phyloP scores from a whole-genome alignment of 2,113 vertebrate genomes.

The Mohoua ochrocephala region DNA sequence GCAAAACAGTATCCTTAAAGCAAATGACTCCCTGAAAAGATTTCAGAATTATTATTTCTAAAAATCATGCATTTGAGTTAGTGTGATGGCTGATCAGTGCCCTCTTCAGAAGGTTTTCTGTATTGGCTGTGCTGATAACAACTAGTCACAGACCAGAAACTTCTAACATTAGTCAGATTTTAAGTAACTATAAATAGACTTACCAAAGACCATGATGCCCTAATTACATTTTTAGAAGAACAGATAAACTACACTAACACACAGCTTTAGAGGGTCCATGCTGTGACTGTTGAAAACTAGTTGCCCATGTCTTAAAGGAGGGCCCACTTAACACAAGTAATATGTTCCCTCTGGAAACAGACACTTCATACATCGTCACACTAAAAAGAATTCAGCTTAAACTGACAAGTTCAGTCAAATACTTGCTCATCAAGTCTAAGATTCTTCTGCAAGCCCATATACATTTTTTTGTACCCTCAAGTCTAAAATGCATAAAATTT shows the following conservation, averaged over 20 bases:
- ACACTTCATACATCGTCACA: background rate
- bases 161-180: background rate
- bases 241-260: background rate
- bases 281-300: background rate
- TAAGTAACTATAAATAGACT: background rate
- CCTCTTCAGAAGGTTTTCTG: conserved; percentile 6
- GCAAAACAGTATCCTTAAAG: background rate
- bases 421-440: background rate
- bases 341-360: background rate
- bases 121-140: background rate
- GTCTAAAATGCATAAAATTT: background rate
- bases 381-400: background rate
- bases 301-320: background rate
- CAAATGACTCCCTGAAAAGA: background rate
- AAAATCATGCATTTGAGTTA: background rate
- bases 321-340: background rate
- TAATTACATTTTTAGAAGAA: background rate
- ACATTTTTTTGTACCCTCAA: background rate
- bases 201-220: background rate
- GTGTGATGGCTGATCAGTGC: background rate
- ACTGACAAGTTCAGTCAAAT: background rate
- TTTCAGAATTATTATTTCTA: background rate
- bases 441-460: background rate
- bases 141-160: background rate
- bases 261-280: background rate